Evolutionary conservation across 2,888 invertebrate species (phyloP).

Genomic region (Electrophaes corylata): DNA sequence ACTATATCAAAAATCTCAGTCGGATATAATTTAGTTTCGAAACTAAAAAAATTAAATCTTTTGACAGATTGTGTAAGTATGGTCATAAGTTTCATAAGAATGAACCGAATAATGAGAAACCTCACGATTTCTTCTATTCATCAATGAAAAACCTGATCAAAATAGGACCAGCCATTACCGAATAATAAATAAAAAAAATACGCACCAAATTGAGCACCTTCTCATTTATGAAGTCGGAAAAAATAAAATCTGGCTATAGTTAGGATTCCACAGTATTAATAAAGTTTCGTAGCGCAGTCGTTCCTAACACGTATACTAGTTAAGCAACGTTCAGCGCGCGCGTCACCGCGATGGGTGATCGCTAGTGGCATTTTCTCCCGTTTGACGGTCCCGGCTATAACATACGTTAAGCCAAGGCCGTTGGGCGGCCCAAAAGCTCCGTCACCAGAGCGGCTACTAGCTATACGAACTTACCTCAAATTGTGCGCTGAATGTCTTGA

Average conservation of each 20-base stretch:
- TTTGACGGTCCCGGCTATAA: not conserved
- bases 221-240: not conserved
- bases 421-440: not conserved
- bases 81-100: too few species aligned
- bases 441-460: not conserved
- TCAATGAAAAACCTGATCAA: not conserved
- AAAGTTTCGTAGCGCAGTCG: too few species aligned
- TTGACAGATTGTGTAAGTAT: too few species aligned
- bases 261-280: not conserved
- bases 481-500: slow-evolving; percentile 94
- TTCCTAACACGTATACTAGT: not conserved
- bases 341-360: not conserved
- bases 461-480: slow-evolving; percentile 87
- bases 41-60: too few species aligned
- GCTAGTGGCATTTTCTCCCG: not conserved
- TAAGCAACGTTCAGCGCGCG: not conserved
- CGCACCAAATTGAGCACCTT: not conserved
- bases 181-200: not conserved
- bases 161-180: not conserved
- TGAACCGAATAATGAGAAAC: too few species aligned
- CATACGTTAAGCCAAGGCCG: not conserved
- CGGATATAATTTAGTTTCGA: not conserved
- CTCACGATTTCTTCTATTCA: not conserved
- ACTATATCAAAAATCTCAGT: not conserved
- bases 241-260: not conserved